These are phyloP conservation scores for Coccyzus lansbergi DNA, from an alignment of 2,797 vertebrate genomes.

Conservation along the genomic window DNA sequence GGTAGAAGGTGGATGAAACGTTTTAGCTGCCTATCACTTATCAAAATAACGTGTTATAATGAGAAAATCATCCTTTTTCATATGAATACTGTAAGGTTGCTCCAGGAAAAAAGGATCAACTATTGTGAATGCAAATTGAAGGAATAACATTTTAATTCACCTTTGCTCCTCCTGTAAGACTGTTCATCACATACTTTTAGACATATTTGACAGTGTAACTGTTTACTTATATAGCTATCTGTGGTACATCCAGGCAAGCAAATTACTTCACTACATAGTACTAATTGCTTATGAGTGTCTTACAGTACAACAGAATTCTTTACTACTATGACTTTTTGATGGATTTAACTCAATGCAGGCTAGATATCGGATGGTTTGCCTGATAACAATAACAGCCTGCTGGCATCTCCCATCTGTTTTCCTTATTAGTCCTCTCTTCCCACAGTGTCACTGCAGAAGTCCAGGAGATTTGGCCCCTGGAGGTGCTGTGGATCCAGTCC, in stretches of 20 bases:
- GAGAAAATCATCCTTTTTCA: neutral
- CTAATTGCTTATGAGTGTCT: neutral
- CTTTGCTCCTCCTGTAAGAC: neutral
- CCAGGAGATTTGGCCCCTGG: neutral
- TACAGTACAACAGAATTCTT: neutral
- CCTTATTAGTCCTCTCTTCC: neutral
- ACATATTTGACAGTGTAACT: neutral
- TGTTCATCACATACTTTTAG: neutral
- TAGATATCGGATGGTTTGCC: neutral
- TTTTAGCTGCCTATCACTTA: neutral
- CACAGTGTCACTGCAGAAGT: neutral
- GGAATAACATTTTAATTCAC: neutral
- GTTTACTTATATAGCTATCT: neutral
- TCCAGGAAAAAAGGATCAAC: neutral
- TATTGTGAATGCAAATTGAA: neutral
- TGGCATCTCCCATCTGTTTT: neutral
- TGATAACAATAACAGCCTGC: neutral
- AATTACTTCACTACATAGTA: neutral
- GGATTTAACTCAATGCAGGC: neutral
- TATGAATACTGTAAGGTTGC: neutral
- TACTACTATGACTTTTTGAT: neutral
- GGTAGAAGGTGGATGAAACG: neutral
- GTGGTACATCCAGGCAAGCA: neutral
- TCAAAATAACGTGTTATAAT: neutral
- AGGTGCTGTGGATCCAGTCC: neutral